Conservation (phyloP, 2,888 invertebrate genomes). For the Harpalus rufipes region DNA sequence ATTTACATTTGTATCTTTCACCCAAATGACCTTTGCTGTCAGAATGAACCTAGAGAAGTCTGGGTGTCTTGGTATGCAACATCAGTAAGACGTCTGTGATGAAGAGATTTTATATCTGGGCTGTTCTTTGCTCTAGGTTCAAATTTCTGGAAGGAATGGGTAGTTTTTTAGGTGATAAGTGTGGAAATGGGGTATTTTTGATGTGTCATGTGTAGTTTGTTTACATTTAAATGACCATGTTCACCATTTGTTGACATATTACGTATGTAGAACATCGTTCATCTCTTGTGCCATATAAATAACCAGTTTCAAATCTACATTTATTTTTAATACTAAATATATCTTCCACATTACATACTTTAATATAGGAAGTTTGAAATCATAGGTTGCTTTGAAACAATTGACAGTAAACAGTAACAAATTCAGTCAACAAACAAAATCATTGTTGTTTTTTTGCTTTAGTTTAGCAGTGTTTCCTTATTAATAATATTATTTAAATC, state of each 20-base stretch:
- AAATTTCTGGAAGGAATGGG: not conserved
- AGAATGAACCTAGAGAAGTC: not conserved
- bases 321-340: too few relatives aligned
- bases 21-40: conserved; percentile 10
- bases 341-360: too few relatives aligned
- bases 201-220: conserved; percentile 65
- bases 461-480: too few relatives aligned
- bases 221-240: conserved; percentile 65
- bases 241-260: conserved; percentile 67
- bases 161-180: conserved; percentile 30
- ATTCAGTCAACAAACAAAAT: too few relatives aligned
- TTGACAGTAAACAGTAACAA: too few relatives aligned
- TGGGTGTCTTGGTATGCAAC: conserved; percentile 59
- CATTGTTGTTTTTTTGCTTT: too few relatives aligned
- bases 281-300: conserved; percentile 35
- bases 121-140: not conserved
- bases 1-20: conserved; percentile 53
- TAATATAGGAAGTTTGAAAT: too few relatives aligned
- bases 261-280: conserved; percentile 63
- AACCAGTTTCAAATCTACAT: conserved; percentile 19
- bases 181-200: conserved; percentile 3
- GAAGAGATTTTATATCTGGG: conserved; percentile 52
- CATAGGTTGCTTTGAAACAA: too few relatives aligned
- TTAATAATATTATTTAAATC: too few relatives aligned
- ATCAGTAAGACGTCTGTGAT: conserved; percentile 62